A percentile compares a stretch with the other conserved stretches of the same genome.
Conservation (phyloP, 2,113 vertebrate genomes). For the Sprattus sprattus region DNA sequence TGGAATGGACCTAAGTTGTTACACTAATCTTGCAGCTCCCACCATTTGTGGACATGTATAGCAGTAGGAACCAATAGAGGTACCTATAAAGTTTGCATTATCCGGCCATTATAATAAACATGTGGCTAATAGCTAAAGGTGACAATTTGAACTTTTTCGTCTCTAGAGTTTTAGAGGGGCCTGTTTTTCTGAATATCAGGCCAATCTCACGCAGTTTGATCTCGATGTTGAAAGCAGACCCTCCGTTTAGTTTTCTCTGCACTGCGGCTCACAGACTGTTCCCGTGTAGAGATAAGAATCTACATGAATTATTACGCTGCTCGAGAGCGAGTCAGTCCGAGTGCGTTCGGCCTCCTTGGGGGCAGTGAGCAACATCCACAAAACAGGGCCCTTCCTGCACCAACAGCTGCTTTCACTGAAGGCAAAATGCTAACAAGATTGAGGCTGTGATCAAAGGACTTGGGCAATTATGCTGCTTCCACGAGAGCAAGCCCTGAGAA, state of each 20-base stretch:
- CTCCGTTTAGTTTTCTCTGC: not conserved
- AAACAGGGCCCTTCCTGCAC: conserved; percentile 39
- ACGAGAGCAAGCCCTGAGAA: conserved; percentile 42
- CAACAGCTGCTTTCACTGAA: conserved; percentile 55
- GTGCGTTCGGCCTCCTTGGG: conserved; percentile 31
- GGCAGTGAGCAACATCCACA: conserved; percentile 52
- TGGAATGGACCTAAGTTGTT: conserved; percentile 57
- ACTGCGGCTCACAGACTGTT: conserved; percentile 56
- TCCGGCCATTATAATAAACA: not conserved
- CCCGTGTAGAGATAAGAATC: conserved; percentile 66
- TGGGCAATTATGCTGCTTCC: conserved; percentile 48
- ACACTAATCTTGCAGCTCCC: conserved; percentile 22
- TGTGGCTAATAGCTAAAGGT: not conserved
- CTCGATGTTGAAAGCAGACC: not conserved
- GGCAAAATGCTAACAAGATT: conserved; percentile 51
- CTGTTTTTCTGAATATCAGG: not conserved
- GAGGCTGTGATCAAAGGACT: conserved; percentile 49
- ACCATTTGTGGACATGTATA: not conserved
- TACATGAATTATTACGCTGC: conserved; percentile 59
- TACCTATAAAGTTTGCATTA: not conserved
- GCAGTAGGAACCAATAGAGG: not conserved
- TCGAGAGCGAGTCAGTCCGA: conserved; percentile 26
- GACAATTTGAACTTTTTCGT: not conserved
- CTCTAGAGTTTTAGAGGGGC: not conserved
- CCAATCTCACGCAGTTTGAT: not conserved